These are phyloP conservation scores for Zingel zingel DNA, from an alignment of 2,113 vertebrate genomes.

Conservation along the genomic window DNA sequence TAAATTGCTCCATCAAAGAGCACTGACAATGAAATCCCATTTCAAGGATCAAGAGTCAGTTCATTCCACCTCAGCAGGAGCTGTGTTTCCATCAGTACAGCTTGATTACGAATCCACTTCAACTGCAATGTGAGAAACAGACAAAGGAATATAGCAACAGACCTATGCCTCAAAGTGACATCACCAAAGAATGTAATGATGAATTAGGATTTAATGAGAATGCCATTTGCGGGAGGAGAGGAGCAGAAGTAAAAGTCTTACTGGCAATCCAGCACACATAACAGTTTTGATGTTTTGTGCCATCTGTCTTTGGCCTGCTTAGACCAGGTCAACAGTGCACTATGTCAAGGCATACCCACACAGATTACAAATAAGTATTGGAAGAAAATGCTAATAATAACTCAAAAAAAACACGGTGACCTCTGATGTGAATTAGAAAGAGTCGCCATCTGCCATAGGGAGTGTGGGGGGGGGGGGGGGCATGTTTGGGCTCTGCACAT, in stretches of 20 bases:
- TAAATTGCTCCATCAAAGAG: conserved; percentile 19
- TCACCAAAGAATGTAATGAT: background rate
- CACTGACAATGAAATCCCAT: conserved; percentile 9
- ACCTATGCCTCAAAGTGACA: background rate
- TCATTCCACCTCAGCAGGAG: background rate
- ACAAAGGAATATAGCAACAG: background rate
- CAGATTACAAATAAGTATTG: background rate
- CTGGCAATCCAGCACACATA: background rate
- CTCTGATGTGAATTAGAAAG: background rate
- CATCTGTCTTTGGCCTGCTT: background rate
- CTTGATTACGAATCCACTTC: conserved; percentile 23
- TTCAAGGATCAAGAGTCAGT: conserved; percentile 22
- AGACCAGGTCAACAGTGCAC: background rate
- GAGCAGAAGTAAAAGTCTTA: background rate
- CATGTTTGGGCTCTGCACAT: background rate
- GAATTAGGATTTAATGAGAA: background rate
- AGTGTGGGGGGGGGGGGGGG: no score
- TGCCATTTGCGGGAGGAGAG: background rate
- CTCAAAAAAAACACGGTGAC: background rate
- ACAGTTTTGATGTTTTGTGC: background rate
- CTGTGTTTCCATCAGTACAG: conserved; percentile 7
- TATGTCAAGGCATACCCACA: no score
- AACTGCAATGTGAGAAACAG: background rate
- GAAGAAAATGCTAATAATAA: background rate
- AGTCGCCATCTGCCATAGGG: background rate